These are phyloP conservation scores for Odontomyia ornata DNA, from an alignment of 2,888 invertebrate genomes.

Conservation along the genomic window DNA sequence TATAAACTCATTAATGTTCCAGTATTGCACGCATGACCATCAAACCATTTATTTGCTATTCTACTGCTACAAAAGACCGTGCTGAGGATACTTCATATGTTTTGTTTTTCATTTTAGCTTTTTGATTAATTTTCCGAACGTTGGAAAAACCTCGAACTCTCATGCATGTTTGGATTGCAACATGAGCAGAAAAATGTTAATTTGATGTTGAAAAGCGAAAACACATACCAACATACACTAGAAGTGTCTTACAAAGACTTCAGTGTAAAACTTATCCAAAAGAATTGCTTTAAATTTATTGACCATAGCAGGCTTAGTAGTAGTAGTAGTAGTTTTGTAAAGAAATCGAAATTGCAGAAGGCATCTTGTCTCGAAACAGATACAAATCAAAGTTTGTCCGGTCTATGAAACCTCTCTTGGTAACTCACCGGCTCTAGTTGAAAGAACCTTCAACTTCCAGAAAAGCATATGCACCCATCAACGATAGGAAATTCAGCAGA, in stretches of 20 bases:
- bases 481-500: slow-evolving; percentile 12
- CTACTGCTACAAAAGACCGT: not conserved
- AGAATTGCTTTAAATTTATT: slow-evolving; percentile 9
- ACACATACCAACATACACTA: slow-evolving; percentile 1
- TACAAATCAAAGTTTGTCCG: too few relatives aligned
- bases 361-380: too few relatives aligned
- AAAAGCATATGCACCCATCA: not conserved
- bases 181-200: slow-evolving; percentile 31
- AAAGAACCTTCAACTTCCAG: not conserved
- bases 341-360: too few relatives aligned
- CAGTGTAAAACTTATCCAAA: not conserved
- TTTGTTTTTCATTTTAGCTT: not conserved
- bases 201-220: slow-evolving; percentile 42
- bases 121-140: not conserved
- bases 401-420: too few relatives aligned
- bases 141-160: slow-evolving; percentile 26
- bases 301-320: slow-evolving; percentile 12
- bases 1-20: not conserved
- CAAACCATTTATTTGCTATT: not conserved
- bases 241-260: too few relatives aligned
- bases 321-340: not conserved
- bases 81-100: not conserved
- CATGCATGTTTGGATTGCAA: slow-evolving; percentile 7
- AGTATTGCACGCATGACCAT: slow-evolving; percentile 43
- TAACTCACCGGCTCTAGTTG: too few relatives aligned